Evolutionary conservation across 2,888 invertebrate species (phyloP), one percentile per base, ranked within the genome.

Genomic region (Megastigmus dorsalis): DNA sequence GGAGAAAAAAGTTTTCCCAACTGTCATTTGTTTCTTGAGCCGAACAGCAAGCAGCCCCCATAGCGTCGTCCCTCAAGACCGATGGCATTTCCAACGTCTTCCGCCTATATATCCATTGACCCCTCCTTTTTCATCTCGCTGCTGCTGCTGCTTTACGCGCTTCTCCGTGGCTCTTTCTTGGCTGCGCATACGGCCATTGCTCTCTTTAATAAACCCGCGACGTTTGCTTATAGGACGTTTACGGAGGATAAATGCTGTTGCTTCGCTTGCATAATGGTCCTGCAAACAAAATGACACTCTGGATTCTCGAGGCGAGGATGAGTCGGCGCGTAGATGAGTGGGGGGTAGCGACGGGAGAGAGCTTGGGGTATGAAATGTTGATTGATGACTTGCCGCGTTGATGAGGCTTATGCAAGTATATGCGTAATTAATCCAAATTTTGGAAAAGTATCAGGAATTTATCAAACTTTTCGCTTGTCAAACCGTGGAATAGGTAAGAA

Each of bases 1-100:
- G n/a, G n/a, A n/a, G 78, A 76, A 75, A 66, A 78, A 81, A 82
- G 77, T 78, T 82, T 82, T 81, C 79, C 80, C 78, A 83, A 84
- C 82, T 82, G 80, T 82, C 83, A 82, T 83, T 83, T 83, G 81
- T 83, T 81, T 80, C 68, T 69, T 59, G 62, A 67, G 15, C 23
- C 9, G 26, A 15, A 26, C 54, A 63, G 41, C 45, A 18, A 15
- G 36, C 45, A 54, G 30, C 57, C 62, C 55, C 45, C 50, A 28
- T 67, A 48, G 38, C 55, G 28, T 54, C 1, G n/a, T 45, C 77
- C 63, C 71, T 63, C 62, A 66, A 65, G 72, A 77, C 18, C 63
- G 74, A 74, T 74, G 68, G 66, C 48, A 55, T 57, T 66, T 52
- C 60, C 59, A 63, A 18, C 28, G n/a, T 55, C 68, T 54, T 68